phyloP scores from a whole-genome alignment of 64 coral and sea anemone genomes.

The Montipora efflorescens region DNA sequence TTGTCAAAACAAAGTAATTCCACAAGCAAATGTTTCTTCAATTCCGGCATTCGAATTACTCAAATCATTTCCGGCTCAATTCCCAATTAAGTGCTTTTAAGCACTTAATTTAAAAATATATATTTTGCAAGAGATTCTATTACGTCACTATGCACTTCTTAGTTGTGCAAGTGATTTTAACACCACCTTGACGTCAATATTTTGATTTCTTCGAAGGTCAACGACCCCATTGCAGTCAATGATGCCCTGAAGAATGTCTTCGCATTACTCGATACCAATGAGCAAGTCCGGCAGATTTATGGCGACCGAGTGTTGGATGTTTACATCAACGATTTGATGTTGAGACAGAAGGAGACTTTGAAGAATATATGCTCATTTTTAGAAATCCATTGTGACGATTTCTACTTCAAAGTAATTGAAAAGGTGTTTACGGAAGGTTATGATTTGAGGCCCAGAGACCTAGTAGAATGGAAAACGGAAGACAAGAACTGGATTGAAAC shows the following conservation, averaged over 20 bases:
- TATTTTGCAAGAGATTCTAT: too few relatives aligned
- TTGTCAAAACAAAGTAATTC: too few relatives aligned
- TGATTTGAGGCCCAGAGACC: not conserved
- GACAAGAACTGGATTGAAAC: not conserved
- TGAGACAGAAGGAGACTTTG: slow-evolving; percentile 11
- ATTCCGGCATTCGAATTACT: too few relatives aligned
- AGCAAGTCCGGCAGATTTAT: not conserved
- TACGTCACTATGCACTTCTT: too few relatives aligned
- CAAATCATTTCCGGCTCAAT: too few relatives aligned
- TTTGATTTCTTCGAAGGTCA: slow-evolving; percentile 8
- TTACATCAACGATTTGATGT: not conserved
- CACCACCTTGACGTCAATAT: not conserved
- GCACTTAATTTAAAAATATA: too few relatives aligned
- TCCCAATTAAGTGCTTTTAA: too few relatives aligned
- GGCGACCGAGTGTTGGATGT: slow-evolving; percentile 18
- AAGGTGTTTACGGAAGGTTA: not conserved
- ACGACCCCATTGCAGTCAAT: not conserved
- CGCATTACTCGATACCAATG: not conserved
- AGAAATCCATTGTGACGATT: not conserved
- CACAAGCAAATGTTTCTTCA: too few relatives aligned
- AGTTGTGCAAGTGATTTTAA: not conserved
- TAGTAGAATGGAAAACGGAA: not conserved
- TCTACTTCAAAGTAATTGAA: not conserved
- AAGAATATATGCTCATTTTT: slow-evolving; percentile 3
- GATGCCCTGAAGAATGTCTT: not conserved